A percentile compares a stretch with the other conserved stretches of the same genome.
Evolutionary conservation across 2,797 vertebrate species (phyloP).

Genomic region (Pangasius sanitwongsei): DNA sequence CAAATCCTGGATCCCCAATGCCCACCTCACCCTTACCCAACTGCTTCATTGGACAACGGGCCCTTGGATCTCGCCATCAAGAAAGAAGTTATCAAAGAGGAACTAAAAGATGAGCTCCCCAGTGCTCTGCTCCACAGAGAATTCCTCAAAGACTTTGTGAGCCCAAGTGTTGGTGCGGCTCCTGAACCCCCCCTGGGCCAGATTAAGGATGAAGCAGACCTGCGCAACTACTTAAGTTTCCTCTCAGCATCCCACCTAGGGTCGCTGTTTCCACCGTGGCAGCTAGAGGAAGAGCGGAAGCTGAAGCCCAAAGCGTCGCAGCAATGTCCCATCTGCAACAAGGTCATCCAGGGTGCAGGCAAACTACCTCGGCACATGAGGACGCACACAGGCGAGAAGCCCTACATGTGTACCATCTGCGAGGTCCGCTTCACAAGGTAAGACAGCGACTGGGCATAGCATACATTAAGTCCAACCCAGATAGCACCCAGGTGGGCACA

Average conservation of each 20-base stretch:
- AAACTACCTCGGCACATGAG: conserved; percentile 98
- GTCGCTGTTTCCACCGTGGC: conserved; percentile 92
- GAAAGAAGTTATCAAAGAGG: conserved; percentile 93
- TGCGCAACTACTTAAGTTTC: conserved; percentile 92
- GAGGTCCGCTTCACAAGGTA: conserved; percentile 99
- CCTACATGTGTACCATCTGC: conserved; percentile 98
- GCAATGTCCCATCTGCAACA: conserved; percentile 98
- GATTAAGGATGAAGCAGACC: conserved; percentile 92
- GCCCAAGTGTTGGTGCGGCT: conserved; percentile 74
- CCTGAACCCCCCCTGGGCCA: conserved; percentile 79
- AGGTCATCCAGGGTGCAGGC: conserved; percentile 97
- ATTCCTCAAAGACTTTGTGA: conserved; percentile 92
- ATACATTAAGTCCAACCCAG: conserved; percentile 4
- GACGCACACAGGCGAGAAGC: conserved; percentile 97
- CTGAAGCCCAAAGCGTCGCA: conserved; percentile 98
- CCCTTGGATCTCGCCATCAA: conserved; percentile 93
- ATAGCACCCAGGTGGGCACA: conserved; percentile 23
- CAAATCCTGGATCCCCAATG: conserved; percentile 79
- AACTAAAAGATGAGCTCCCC: conserved; percentile 89
- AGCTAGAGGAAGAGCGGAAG: conserved; percentile 94
- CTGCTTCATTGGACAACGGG: conserved; percentile 72
- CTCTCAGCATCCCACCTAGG: conserved; percentile 90
- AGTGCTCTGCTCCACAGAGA: conserved; percentile 82
- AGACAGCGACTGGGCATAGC: conserved; percentile 49
- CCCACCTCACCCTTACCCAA: conserved; percentile 59